Evolutionary conservation across 2,113 vertebrate genomes (phyloP).

Genomic region (Pelobates fuscus): DNA sequence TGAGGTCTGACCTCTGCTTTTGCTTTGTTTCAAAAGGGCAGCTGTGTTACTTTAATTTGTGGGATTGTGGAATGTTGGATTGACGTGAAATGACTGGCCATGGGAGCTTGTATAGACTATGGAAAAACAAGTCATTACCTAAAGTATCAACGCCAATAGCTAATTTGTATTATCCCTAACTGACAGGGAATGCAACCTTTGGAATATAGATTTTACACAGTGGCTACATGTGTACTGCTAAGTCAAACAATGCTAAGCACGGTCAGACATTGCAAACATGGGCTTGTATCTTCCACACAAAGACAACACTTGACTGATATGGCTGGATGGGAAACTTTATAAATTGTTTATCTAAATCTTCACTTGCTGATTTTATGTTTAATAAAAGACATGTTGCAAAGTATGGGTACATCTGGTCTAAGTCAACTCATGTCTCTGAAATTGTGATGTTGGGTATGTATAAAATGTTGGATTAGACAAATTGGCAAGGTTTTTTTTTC

Average conservation of each 20-base stretch:
- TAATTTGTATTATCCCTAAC: slow-evolving; percentile 28
- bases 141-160: slow-evolving; percentile 9
- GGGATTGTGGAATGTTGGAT: slow-evolving; percentile 53
- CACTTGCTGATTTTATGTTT: not conserved
- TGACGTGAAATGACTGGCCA: slow-evolving; percentile 23
- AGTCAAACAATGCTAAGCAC: not conserved
- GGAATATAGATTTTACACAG: slow-evolving; percentile 3
- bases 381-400: not conserved
- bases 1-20: slow-evolving; percentile 62
- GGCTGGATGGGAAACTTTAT: not conserved
- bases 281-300: not conserved
- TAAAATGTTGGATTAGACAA: too few species aligned
- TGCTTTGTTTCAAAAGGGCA: slow-evolving; percentile 54
- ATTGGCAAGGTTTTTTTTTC: too few species aligned
- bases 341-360: not conserved
- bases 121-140: slow-evolving; percentile 17
- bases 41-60: slow-evolving; percentile 58
- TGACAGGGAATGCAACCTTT: slow-evolving; percentile 1
- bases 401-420: not conserved
- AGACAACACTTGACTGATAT: not conserved
- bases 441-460: too few species aligned
- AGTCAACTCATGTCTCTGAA: too few species aligned
- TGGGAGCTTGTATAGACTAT: not conserved
- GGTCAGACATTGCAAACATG: not conserved
- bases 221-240: not conserved